Percentiles rank a stretch among this genome's conserved stretches.
phyloP scores from a whole-genome alignment of 1,140 invertebrate genomes.

The Elymnias hypermnestra region DNA sequence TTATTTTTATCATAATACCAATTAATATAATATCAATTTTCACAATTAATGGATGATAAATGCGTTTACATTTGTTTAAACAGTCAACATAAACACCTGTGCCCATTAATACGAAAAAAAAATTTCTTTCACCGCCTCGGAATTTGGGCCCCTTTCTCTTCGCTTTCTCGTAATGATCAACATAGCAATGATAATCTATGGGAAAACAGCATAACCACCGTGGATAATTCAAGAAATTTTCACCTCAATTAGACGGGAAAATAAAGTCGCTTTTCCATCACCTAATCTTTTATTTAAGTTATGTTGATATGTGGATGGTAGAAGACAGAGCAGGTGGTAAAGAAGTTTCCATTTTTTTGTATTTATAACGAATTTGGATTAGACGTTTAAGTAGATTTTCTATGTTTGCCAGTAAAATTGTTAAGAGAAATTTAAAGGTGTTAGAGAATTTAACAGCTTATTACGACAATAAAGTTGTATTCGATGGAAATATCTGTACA shows the following conservation, averaged over 20 bases:
- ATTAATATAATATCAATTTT: no score
- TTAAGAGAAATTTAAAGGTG: no score
- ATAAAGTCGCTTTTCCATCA: neutral
- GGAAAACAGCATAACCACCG: slow-evolving; percentile 3
- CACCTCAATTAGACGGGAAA: neutral
- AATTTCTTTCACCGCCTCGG: slow-evolving; percentile 13
- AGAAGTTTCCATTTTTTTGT: slow-evolving; percentile 14
- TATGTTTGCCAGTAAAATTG: no score
- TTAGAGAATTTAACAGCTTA: no score
- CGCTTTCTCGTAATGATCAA: no score
- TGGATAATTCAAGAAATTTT: neutral
- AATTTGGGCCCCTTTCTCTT: slow-evolving; percentile 18
- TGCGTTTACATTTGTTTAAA: no score
- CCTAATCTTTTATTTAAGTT: neutral
- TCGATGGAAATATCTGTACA: no score
- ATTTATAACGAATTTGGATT: slow-evolving; percentile 8
- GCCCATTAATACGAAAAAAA: slow-evolving; percentile 7
- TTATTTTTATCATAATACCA: no score
- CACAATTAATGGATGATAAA: no score
- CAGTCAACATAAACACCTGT: slow-evolving; percentile 12
- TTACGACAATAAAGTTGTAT: no score
- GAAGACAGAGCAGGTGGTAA: slow-evolving; percentile 5
- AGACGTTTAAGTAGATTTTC: slow-evolving; percentile 1
- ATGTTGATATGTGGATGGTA: neutral
- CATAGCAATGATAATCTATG: slow-evolving; percentile 7